Evolutionary conservation across 92 coral and sea anemone genomes (phyloP).

Genomic region (Pocillopora meandrina): DNA sequence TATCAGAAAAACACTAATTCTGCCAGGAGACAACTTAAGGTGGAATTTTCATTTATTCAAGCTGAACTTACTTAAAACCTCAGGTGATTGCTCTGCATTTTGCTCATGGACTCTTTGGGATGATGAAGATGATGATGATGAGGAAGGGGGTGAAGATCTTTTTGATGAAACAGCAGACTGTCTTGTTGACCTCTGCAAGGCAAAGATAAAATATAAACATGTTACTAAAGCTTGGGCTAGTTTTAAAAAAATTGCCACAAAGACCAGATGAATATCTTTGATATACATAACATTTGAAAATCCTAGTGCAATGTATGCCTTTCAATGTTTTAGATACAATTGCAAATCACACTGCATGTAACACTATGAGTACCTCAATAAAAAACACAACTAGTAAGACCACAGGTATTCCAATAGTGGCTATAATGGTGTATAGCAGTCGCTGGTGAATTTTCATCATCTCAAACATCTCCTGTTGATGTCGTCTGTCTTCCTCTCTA

Average conservation of each 20-base stretch:
- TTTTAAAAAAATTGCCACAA: too few species aligned
- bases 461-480: constrained; percentile 95
- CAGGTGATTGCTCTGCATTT: constrained; percentile 15
- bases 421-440: constrained; percentile 89
- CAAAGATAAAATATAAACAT: not conserved
- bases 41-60: not conserved
- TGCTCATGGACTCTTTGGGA: constrained; percentile 38
- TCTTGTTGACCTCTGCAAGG: constrained; percentile 75
- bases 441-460: constrained; percentile 95
- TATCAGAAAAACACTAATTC: too few species aligned
- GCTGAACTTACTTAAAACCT: constrained; percentile 19
- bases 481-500: constrained; percentile 75
- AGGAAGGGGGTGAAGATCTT: constrained; percentile 6
- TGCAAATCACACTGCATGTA: not conserved
- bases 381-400: constrained; percentile 83
- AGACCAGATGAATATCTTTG: too few species aligned
- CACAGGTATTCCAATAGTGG: constrained; percentile 99
- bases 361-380: constrained; percentile 70
- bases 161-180: constrained; percentile 58
- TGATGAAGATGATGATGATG: constrained; percentile 61
- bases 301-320: too few species aligned
- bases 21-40: too few species aligned
- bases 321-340: not conserved
- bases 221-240: not conserved
- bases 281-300: too few species aligned